Evolutionary conservation across 2,797 vertebrate genomes (phyloP).

Genomic region (Acanthurus leucopareius): DNA sequence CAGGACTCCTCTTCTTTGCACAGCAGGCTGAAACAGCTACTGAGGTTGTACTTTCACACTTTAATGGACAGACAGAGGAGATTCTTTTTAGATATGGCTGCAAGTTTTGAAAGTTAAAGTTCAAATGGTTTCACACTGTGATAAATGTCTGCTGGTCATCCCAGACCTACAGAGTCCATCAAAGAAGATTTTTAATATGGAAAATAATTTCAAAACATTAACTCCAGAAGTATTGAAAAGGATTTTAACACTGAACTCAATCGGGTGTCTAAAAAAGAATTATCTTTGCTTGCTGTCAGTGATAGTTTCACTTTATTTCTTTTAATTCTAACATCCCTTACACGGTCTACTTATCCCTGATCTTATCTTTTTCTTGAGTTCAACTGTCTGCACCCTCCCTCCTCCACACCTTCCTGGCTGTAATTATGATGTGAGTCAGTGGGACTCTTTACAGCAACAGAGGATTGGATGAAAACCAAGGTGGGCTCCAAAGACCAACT

Average conservation of each 20-base stretch:
- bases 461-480: constrained; percentile 4
- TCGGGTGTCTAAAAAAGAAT: not conserved
- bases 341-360: not conserved
- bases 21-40: constrained; percentile 39
- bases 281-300: not conserved
- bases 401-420: constrained; percentile 15
- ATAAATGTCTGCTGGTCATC: not conserved
- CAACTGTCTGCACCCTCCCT: constrained; percentile 9
- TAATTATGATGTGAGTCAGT: not conserved
- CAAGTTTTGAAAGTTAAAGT: constrained; percentile 13
- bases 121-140: not conserved
- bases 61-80: constrained; percentile 16
- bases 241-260: not conserved
- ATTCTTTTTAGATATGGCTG: constrained; percentile 19
- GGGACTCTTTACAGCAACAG: constrained; percentile 15
- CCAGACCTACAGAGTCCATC: not conserved
- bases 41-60: constrained; percentile 22
- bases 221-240: not conserved
- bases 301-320: not conserved
- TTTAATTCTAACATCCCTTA: not conserved
- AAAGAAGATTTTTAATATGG: not conserved
- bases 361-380: constrained; percentile 28
- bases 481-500: constrained; percentile 4
- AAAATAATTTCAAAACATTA: not conserved
- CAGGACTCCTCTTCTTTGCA: constrained; percentile 36